Evolutionary conservation across 37 sponge, comb jelly and placozoan species (phyloP).

Genomic region (Lycopodina hypogea): DNA sequence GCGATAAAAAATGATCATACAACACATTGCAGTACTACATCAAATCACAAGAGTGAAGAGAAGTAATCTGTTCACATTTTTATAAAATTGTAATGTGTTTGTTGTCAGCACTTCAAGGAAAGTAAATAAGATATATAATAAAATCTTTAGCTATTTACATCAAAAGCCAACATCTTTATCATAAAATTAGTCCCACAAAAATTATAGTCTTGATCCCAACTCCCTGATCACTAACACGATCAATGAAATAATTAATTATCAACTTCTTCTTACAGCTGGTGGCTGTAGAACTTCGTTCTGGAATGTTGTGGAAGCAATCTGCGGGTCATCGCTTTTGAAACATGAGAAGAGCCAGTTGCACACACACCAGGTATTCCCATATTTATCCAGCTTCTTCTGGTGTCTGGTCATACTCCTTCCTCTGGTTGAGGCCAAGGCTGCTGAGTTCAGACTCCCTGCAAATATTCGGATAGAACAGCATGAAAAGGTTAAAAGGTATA

Average conservation of each 20-base stretch:
- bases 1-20: neutral
- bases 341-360: slow-evolving; percentile 62
- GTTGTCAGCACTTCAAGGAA: too few species aligned
- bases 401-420: neutral
- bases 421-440: neutral
- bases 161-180: too few species aligned
- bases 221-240: too few species aligned
- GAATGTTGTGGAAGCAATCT: slow-evolving; percentile 44
- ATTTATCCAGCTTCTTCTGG: slow-evolving; percentile 16
- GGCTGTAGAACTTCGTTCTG: slow-evolving; percentile 53
- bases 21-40: neutral
- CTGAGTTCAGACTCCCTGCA: slow-evolving; percentile 8
- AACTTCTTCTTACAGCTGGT: slow-evolving; percentile 36
- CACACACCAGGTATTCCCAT: slow-evolving; percentile 27
- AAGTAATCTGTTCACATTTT: neutral
- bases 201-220: too few species aligned
- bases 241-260: too few species aligned
- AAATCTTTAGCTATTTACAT: too few species aligned
- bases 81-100: too few species aligned
- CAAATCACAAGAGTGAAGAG: neutral
- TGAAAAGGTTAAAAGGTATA: neutral
- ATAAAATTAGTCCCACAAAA: too few species aligned
- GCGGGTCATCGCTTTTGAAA: slow-evolving; percentile 49
- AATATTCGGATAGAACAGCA: neutral
- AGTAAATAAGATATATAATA: too few species aligned